Evolutionary conservation across 2,888 invertebrate genomes (phyloP).

Genomic region (Dastarcus helophoroides): DNA sequence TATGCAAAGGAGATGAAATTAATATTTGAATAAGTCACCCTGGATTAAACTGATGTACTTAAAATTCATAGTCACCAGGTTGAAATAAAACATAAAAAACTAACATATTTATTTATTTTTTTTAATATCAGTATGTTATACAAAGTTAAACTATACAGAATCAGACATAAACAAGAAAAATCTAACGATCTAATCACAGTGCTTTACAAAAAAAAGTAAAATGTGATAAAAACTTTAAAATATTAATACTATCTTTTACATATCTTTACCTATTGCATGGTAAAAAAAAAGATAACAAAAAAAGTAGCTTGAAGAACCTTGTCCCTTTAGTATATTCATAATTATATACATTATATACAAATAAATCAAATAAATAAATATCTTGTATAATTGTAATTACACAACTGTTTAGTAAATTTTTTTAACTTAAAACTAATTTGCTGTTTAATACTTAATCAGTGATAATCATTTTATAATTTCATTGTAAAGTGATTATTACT

Average conservation of each 20-base stretch:
- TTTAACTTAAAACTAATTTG: background rate
- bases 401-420: background rate
- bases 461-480: background rate
- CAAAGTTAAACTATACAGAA: conserved; percentile 26
- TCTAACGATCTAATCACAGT: conserved; percentile 65
- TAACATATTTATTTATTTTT: conserved; percentile 25
- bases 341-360: conserved; percentile 8
- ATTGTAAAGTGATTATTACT: too few relatives aligned
- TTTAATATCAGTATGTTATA: conserved; percentile 18
- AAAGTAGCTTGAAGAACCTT: conserved; percentile 6
- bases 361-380: conserved; percentile 12
- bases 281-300: conserved; percentile 15
- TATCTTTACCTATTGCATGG: conserved; percentile 20
- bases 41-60: too few relatives aligned
- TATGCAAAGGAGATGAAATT: too few relatives aligned
- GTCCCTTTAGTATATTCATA: conserved; percentile 7
- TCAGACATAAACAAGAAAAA: conserved; percentile 98
- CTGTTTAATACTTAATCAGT: conserved; percentile 1
- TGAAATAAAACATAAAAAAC: conserved; percentile 21
- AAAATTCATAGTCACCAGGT: too few relatives aligned
- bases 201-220: conserved; percentile 29
- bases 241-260: conserved; percentile 22
- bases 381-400: conserved; percentile 6
- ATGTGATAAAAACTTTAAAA: conserved; percentile 27
- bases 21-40: too few relatives aligned